phyloP scores from a whole-genome alignment of 2,888 invertebrate genomes.

The Allygus modestus region DNA sequence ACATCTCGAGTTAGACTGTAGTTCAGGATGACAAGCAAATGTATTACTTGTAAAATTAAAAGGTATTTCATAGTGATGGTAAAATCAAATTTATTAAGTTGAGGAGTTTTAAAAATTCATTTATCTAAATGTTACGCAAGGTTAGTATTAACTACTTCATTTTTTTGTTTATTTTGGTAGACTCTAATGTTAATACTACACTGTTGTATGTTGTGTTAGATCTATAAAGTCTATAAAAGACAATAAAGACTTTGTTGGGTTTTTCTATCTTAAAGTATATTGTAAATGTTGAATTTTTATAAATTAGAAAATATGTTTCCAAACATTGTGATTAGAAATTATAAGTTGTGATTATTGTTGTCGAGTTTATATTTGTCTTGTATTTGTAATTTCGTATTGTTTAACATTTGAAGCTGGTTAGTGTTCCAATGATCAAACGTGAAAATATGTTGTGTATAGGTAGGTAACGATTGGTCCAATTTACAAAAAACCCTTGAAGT shows the following conservation, averaged over 20 bases:
- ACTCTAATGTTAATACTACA: not conserved
- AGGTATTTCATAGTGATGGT: no score
- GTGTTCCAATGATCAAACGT: conserved; percentile 12
- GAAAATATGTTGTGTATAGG: conserved; percentile 7
- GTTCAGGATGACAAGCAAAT: no score
- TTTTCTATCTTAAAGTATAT: conserved; percentile 33
- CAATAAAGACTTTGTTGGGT: conserved; percentile 31
- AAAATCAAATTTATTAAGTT: no score
- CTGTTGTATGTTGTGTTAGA: conserved; percentile 22
- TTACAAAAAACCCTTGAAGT: not conserved
- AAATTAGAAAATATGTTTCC: conserved; percentile 26
- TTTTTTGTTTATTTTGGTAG: not conserved
- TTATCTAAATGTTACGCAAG: no score
- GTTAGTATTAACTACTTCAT: no score
- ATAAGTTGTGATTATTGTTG: conserved; percentile 23
- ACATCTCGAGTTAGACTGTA: no score
- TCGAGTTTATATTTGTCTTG: not conserved
- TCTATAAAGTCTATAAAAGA: conserved; percentile 30
- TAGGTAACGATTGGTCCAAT: not conserved
- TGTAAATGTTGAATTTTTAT: conserved; percentile 24
- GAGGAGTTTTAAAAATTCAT: no score
- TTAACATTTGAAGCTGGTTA: conserved; percentile 21
- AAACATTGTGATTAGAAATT: conserved; percentile 18
- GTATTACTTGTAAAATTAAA: no score
- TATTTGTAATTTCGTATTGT: not conserved